phyloP scores from a whole-genome alignment of 2,888 invertebrate species.

The Nomada flava region DNA sequence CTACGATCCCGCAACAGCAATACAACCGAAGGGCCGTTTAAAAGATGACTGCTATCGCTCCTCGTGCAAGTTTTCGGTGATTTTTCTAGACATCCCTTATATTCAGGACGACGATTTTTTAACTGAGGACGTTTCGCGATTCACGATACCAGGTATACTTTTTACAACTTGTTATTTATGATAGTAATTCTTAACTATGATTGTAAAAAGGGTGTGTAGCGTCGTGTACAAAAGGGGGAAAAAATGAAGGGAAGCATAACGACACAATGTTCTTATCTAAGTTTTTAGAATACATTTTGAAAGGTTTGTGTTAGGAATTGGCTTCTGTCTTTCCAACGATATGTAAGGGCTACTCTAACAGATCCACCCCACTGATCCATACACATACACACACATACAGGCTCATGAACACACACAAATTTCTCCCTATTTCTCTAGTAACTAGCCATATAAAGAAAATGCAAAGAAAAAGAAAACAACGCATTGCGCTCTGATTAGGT shows the following conservation, averaged over 20 bases:
- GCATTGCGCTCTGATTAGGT: constrained; percentile 64
- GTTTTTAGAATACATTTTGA: constrained; percentile 72
- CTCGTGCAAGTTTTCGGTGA: constrained; percentile 76
- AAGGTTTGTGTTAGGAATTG: constrained; percentile 68
- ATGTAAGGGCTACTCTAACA: constrained; percentile 58
- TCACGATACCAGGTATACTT: constrained; percentile 79
- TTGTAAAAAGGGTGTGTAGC: constrained; percentile 70
- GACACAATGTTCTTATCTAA: constrained; percentile 72
- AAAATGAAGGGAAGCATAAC: constrained; percentile 66
- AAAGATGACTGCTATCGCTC: constrained; percentile 74
- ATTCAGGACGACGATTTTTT: constrained; percentile 76
- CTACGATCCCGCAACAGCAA: constrained; percentile 59
- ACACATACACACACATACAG: constrained; percentile 1
- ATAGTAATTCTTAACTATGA: constrained; percentile 77
- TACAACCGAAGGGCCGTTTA: constrained; percentile 51
- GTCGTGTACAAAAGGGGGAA: constrained; percentile 71
- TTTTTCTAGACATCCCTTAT: constrained; percentile 76
- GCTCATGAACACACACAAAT: background rate
- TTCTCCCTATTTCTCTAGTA: constrained; percentile 64
- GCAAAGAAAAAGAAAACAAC: constrained; percentile 51
- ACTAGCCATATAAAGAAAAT: constrained; percentile 65
- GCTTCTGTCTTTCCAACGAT: constrained; percentile 65
- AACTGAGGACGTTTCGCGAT: constrained; percentile 75
- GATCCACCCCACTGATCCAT: constrained; percentile 8
- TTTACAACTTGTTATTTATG: constrained; percentile 83